A percentile compares a stretch with the other conserved stretches of the same genome.
These are phyloP conservation scores for Campoplex nolae DNA, from an alignment of 2,888 invertebrate species.

Conservation along the genomic window DNA sequence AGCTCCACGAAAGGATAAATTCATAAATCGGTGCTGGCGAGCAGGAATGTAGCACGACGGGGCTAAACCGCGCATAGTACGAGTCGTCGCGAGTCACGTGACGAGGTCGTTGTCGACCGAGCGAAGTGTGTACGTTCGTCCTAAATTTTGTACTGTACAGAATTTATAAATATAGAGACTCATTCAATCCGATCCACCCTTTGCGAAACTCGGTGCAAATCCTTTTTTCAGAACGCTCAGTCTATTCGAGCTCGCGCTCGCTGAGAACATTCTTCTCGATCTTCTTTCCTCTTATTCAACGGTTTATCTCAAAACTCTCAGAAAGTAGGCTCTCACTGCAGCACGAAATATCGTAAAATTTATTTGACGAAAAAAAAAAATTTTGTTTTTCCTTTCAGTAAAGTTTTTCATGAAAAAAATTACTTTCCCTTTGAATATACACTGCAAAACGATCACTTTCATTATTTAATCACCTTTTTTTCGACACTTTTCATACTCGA, in stretches of 20 bases:
- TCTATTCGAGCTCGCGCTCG: neutral
- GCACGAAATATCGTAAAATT: neutral
- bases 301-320: neutral
- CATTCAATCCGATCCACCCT: neutral
- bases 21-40: conserved; percentile 20
- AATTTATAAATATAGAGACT: conserved; percentile 5
- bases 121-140: conserved; percentile 47
- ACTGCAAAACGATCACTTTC: neutral
- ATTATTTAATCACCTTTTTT: neutral
- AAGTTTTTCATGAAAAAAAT: neutral
- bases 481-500: no score
- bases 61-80: conserved; percentile 69
- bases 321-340: neutral
- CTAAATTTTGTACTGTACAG: conserved; percentile 29
- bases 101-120: conserved; percentile 62
- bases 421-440: neutral
- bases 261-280: neutral
- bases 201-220: neutral
- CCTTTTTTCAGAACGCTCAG: neutral
- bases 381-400: neutral
- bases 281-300: neutral
- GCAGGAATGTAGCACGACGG: conserved; percentile 62
- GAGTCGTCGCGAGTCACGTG: conserved; percentile 72
- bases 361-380: neutral
- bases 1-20: conserved; percentile 18